These are phyloP conservation scores for Lithobates sylvaticus DNA, from an alignment of 2,797 vertebrate species.

Conservation along the genomic window DNA sequence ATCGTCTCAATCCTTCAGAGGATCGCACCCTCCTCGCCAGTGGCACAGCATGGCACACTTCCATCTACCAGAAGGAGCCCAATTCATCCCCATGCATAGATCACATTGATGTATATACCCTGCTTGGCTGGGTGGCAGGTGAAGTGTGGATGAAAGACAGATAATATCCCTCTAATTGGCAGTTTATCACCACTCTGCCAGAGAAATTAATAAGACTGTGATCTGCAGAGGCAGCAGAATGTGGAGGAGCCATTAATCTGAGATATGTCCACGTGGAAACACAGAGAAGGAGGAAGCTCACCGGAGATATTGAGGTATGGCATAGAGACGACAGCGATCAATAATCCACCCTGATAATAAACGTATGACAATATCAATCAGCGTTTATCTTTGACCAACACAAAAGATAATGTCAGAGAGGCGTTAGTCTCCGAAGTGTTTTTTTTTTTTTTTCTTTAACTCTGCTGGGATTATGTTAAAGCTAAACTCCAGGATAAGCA, in stretches of 20 bases:
- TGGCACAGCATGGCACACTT: background rate
- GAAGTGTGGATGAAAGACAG: constrained; percentile 30
- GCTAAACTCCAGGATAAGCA: too few relatives aligned
- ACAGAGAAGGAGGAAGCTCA: background rate
- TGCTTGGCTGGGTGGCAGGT: constrained; percentile 23
- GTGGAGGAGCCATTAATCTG: constrained; percentile 45
- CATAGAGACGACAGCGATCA: background rate
- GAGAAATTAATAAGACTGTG: constrained; percentile 42
- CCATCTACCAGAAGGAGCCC: background rate
- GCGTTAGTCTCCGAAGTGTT: too few relatives aligned
- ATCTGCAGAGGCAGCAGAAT: constrained; percentile 52
- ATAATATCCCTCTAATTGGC: constrained; percentile 52
- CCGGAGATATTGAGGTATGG: background rate
- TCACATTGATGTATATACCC: constrained; percentile 42
- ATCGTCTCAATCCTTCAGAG: too few relatives aligned
- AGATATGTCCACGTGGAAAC: constrained; percentile 34
- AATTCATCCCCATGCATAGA: background rate
- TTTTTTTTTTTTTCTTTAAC: too few relatives aligned
- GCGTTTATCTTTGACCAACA: constrained; percentile 23
- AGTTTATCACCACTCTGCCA: constrained; percentile 44
- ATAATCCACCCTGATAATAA: constrained; percentile 34
- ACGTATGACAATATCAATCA: constrained; percentile 47
- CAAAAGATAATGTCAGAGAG: too few relatives aligned
- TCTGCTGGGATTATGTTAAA: too few relatives aligned
- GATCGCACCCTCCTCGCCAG: too few relatives aligned